phyloP scores from a whole-genome alignment of 2,888 invertebrate species.

The Polymixis flavicincta region DNA sequence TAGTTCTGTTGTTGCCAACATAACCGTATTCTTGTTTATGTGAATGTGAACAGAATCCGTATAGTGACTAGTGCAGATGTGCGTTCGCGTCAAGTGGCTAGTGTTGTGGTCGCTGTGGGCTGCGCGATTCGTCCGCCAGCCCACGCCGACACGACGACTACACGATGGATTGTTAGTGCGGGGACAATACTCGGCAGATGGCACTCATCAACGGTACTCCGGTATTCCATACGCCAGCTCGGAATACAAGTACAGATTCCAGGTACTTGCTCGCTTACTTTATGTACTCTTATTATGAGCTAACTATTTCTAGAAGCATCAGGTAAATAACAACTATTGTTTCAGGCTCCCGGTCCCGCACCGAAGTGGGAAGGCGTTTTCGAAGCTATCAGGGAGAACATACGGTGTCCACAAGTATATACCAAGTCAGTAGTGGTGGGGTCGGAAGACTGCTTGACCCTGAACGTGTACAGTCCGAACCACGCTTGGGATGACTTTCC shows the following conservation, averaged over 20 bases:
- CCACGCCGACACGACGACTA: slow-evolving; percentile 41
- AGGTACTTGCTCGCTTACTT: slow-evolving; percentile 40
- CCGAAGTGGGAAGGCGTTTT: slow-evolving; percentile 38
- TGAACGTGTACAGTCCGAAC: slow-evolving; percentile 66
- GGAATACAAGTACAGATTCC: slow-evolving; percentile 51
- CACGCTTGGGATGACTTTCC: slow-evolving; percentile 17
- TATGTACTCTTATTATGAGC: not conserved
- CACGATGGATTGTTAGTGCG: slow-evolving; percentile 55
- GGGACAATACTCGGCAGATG: slow-evolving; percentile 59
- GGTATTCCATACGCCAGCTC: slow-evolving; percentile 69
- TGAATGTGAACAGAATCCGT: not conserved
- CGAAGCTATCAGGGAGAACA: slow-evolving; percentile 34
- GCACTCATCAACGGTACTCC: slow-evolving; percentile 59
- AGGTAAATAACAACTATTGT: slow-evolving; percentile 9
- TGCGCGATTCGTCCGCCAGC: slow-evolving; percentile 42
- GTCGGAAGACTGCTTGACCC: slow-evolving; percentile 57
- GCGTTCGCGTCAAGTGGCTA: slow-evolving; percentile 31
- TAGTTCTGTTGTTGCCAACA: not conserved
- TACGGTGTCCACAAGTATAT: slow-evolving; percentile 34
- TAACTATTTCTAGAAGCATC: not conserved
- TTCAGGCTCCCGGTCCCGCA: slow-evolving; percentile 40
- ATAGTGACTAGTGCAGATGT: slow-evolving; percentile 17
- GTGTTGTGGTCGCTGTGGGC: slow-evolving; percentile 47
- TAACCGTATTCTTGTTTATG: not conserved
- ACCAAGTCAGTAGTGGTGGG: slow-evolving; percentile 8